Evolutionary conservation across 2,797 vertebrate genomes (phyloP).

Genomic region (Pseudochromis fuscus): DNA sequence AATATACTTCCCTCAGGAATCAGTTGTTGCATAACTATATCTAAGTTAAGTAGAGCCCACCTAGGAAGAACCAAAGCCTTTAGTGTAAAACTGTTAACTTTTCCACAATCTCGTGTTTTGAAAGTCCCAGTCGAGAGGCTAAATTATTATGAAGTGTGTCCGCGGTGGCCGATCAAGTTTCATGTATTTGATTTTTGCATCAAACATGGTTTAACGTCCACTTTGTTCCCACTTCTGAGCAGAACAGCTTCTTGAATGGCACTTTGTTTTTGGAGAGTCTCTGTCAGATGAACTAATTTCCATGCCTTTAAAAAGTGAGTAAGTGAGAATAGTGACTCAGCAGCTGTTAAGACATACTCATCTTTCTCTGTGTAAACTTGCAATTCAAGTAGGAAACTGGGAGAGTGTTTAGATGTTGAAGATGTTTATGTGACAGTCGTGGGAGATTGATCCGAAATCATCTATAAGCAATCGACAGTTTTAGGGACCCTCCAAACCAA

Average conservation of each 20-base stretch:
- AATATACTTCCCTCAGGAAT: conserved; percentile 79
- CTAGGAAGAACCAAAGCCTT: conserved; percentile 70
- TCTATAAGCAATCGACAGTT: conserved; percentile 5
- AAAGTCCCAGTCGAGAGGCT: conserved; percentile 51
- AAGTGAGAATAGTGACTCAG: not conserved
- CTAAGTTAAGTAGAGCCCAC: conserved; percentile 77
- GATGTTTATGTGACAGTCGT: conserved; percentile 28
- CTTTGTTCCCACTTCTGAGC: conserved; percentile 19
- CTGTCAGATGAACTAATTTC: conserved; percentile 22
- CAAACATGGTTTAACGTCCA: conserved; percentile 31
- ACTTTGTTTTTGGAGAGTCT: conserved; percentile 55
- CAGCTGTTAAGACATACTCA: conserved; percentile 10
- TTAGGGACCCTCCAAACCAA: conserved; percentile 50
- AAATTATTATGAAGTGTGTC: conserved; percentile 40
- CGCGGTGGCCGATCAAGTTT: conserved; percentile 31
- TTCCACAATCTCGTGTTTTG: conserved; percentile 33
- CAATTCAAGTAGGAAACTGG: conserved; percentile 30
- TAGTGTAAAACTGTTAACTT: conserved; percentile 45
- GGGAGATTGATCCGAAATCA: conserved; percentile 7
- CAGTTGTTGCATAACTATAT: conserved; percentile 85
- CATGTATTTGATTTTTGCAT: conserved; percentile 58
- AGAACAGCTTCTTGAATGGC: conserved; percentile 43
- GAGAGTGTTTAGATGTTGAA: not conserved
- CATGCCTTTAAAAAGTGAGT: not conserved
- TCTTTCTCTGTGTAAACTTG: conserved; percentile 12